Evolutionary conservation across 2,797 vertebrate genomes (phyloP).

Genomic region (Phrynocephalus vlangalii): DNA sequence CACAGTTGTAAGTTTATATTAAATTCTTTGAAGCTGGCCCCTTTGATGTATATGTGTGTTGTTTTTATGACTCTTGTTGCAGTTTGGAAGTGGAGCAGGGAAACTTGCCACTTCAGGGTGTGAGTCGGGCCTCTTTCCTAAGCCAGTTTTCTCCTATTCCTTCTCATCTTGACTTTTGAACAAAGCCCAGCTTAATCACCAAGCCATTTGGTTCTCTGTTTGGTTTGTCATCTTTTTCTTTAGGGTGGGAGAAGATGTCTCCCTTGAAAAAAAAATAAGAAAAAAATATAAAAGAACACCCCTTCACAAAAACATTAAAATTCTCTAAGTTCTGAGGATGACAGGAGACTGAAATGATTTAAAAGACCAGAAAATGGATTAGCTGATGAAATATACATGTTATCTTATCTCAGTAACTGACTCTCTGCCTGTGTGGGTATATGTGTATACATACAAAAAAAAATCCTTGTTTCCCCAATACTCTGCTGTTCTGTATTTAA

Average conservation of each 20-base stretch:
- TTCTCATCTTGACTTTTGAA: conserved; percentile 13
- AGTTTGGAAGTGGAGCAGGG: conserved; percentile 12
- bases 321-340: conserved; percentile 5
- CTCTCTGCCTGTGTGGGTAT: not conserved
- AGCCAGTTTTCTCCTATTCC: not conserved
- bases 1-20: conserved; percentile 3
- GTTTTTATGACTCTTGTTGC: conserved; percentile 29
- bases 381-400: not conserved
- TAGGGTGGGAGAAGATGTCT: not conserved
- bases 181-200: conserved; percentile 1
- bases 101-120: conserved; percentile 19
- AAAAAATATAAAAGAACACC: not conserved
- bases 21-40: not conserved
- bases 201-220: conserved; percentile 64
- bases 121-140: conserved; percentile 5
- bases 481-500: not conserved
- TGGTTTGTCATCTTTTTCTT: conserved; percentile 46
- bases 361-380: not conserved
- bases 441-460: not conserved
- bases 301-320: conserved; percentile 49
- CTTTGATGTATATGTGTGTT: conserved; percentile 29
- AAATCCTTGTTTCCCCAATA: not conserved
- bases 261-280: no score
- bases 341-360: not conserved
- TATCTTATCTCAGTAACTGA: not conserved